Evolutionary conservation across 2,113 vertebrate genomes (phyloP), one percentile per base, ranked within the genome.

Genomic region (Ahaetulla prasina): DNA sequence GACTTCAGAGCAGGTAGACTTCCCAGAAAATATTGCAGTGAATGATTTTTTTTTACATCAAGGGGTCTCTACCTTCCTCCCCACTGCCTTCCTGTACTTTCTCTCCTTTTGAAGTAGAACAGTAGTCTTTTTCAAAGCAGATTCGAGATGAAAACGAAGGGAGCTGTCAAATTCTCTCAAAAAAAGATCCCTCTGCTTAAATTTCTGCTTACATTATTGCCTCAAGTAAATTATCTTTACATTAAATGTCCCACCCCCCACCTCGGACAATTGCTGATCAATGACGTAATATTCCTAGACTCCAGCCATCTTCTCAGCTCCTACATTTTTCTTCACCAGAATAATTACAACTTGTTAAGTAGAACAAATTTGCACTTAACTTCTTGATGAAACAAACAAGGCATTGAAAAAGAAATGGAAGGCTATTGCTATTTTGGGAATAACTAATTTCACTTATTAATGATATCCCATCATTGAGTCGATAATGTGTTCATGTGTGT

Each of bases 221-320:
- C 95, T 96, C 92, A 94, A 93, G 93, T 94, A 96, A 97, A 96
- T 97, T 96, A 93, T 96, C 95, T 96, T 97, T 97, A 95, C 93
- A 95, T 96, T 95, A 94, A 97, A 96, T 96, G 88, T 94, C 95
- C 80, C 60, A 2, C 94, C 94, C 4, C 63, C 63, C 43, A 84
- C 7, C 88, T 89, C 94, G 95, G 93, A 96, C 53, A 80, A 53
- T 87, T 94, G 35, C 86, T 96, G 95, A 93, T 96, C 93, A 94
- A 93, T 96, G 92, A 95, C 92, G 60, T 94, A 92, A 97, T 95
- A 95, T 94, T 93, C 8, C 85, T 90, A 88, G 92, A 90, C 95
- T 55, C 63, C 55, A 35, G 52, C 84, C 94, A 89, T 88, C 92
- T 90, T 87, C 95, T 86, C 90, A 95, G 95, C 47, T 87, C 88